Evolutionary conservation across 64 coral and sea anemone species (phyloP).

Genomic region (Dendronephthya gigantea): DNA sequence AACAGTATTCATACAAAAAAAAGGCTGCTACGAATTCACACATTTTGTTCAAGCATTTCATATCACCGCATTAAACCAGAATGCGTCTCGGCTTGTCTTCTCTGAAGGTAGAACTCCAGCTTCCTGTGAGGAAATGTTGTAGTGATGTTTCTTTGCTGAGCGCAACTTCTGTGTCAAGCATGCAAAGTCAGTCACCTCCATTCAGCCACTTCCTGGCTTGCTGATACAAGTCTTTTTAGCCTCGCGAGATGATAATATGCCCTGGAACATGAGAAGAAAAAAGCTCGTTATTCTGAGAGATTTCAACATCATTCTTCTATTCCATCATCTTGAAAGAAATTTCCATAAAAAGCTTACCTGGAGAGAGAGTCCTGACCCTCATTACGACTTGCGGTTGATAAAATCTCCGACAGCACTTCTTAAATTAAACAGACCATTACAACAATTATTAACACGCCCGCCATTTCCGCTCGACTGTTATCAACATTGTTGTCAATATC

Average conservation of each 20-base stretch:
- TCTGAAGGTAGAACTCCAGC: no score
- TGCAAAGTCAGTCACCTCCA: not conserved
- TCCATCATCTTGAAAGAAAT: not conserved
- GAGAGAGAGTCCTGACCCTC: not conserved
- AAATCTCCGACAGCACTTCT: not conserved
- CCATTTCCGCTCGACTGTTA: no score
- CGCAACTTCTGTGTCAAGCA: no score
- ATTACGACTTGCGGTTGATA: not conserved
- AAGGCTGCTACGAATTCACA: no score
- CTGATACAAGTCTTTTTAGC: not conserved
- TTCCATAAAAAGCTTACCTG: not conserved
- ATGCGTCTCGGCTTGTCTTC: no score
- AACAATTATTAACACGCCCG: no score
- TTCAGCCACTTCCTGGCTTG: not conserved
- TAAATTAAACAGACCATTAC: not conserved
- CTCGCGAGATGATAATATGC: not conserved
- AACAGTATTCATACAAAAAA: no score
- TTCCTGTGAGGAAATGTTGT: no score
- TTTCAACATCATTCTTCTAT: not conserved
- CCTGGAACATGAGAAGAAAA: not conserved
- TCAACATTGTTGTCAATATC: no score
- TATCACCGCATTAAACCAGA: no score
- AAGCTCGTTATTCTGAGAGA: not conserved
- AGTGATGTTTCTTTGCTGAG: no score
- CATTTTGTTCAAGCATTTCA: no score